phyloP scores from a whole-genome alignment of 2,888 invertebrate genomes.

The Drosophila kanekoi region DNA sequence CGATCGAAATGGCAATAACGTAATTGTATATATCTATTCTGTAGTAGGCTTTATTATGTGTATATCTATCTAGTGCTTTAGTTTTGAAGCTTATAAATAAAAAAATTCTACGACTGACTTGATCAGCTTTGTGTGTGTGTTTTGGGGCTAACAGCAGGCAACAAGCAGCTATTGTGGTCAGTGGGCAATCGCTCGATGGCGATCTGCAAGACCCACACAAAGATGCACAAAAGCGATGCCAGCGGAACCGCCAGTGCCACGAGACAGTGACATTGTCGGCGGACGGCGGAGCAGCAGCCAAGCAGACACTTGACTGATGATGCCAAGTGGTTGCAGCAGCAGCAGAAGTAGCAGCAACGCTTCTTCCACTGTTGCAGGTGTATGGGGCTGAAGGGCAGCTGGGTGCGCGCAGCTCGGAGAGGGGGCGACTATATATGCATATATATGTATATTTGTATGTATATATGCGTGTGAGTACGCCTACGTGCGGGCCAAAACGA shows the following conservation, averaged over 20 bases:
- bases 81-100: too few species aligned
- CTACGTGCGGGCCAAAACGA: constrained; percentile 64
- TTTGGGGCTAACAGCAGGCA: constrained; percentile 7
- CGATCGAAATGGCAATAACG: too few species aligned
- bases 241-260: constrained; percentile 9
- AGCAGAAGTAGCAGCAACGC: constrained; percentile 16
- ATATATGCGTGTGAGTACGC: constrained; percentile 66
- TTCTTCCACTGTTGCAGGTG: constrained; percentile 7
- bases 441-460: not conserved
- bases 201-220: constrained; percentile 37
- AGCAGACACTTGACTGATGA: constrained; percentile 57
- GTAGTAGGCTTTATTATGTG: too few species aligned
- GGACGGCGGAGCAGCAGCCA: constrained; percentile 3
- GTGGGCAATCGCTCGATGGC: constrained; percentile 28
- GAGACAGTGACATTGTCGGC: constrained; percentile 53
- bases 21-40: too few species aligned
- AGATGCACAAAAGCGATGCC: constrained; percentile 10
- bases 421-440: not conserved
- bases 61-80: too few species aligned
- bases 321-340: constrained; percentile 50
- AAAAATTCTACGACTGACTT: not conserved
- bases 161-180: constrained; percentile 40
- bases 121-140: constrained; percentile 1
- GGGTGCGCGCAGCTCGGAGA: not conserved
- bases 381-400: constrained; percentile 14